Evolutionary conservation across 2,113 vertebrate species (phyloP).

Genomic region (Danionella cerebrum): DNA sequence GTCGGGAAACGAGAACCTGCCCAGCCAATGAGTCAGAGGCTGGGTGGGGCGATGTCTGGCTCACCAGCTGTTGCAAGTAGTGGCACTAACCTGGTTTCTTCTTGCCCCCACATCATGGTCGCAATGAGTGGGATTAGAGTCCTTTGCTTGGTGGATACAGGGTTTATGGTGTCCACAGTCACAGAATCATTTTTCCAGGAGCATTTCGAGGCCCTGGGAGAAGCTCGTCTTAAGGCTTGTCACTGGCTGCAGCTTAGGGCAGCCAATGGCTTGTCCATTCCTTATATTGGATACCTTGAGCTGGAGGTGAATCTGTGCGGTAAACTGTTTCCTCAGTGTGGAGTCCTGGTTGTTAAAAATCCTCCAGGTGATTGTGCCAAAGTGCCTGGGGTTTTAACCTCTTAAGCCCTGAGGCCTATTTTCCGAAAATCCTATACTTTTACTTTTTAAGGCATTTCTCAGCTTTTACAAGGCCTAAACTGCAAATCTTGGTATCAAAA

Average conservation of each 20-base stretch:
- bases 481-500: no score
- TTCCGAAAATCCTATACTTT: no score
- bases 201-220: background rate
- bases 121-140: background rate
- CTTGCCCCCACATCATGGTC: background rate
- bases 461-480: no score
- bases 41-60: background rate
- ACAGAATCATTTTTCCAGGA: background rate
- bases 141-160: no score
- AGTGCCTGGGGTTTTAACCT: no score
- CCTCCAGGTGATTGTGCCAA: background rate
- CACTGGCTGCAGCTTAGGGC: background rate
- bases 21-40: constrained; percentile 8
- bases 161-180: background rate
- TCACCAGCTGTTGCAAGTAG: background rate
- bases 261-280: background rate
- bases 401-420: no score
- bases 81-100: background rate
- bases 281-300: background rate
- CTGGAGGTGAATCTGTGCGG: background rate
- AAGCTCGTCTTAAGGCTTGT: background rate
- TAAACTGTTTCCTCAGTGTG: background rate
- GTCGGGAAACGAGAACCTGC: constrained; percentile 23
- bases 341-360: constrained; percentile 21
- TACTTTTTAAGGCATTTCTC: no score